Conservation (phyloP, 1,140 invertebrate species). For the Drosophila obscura region DNA sequence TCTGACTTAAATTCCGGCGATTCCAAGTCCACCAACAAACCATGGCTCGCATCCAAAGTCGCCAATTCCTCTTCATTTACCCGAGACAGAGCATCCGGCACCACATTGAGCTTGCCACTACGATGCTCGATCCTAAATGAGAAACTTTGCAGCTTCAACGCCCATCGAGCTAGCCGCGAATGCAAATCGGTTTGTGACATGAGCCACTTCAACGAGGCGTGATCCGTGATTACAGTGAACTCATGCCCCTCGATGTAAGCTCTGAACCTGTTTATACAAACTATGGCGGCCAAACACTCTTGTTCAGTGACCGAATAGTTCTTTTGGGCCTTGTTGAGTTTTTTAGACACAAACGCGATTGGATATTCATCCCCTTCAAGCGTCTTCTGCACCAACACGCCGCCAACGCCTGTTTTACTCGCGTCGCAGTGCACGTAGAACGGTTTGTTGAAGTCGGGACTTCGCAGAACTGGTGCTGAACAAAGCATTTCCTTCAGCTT, state of each 20-base stretch:
- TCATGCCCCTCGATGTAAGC: neutral
- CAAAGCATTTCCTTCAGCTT: neutral
- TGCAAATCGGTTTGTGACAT: constrained; percentile 1
- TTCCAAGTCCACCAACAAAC: neutral
- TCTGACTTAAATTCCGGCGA: neutral
- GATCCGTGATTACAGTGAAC: constrained; percentile 1
- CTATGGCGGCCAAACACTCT: neutral
- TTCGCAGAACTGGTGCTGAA: neutral
- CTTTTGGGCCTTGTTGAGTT: neutral
- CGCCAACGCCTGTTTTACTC: neutral
- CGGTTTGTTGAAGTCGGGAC: neutral
- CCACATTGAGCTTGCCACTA: constrained; percentile 1
- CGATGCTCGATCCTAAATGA: constrained; percentile 1
- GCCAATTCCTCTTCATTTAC: constrained; percentile 2
- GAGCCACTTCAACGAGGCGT: neutral
- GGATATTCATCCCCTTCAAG: neutral
- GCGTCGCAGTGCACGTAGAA: neutral
- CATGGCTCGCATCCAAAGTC: neutral
- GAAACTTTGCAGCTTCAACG: constrained; percentile 5
- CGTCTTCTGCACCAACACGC: neutral
- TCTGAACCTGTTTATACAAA: neutral
- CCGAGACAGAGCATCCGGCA: constrained; percentile 2
- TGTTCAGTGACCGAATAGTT: neutral
- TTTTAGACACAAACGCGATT: neutral
- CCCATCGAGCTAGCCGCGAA: neutral